These are phyloP conservation scores for Aphelenchoides bicaudatus DNA, from an alignment of 2,888 invertebrate species.

Conservation along the genomic window DNA sequence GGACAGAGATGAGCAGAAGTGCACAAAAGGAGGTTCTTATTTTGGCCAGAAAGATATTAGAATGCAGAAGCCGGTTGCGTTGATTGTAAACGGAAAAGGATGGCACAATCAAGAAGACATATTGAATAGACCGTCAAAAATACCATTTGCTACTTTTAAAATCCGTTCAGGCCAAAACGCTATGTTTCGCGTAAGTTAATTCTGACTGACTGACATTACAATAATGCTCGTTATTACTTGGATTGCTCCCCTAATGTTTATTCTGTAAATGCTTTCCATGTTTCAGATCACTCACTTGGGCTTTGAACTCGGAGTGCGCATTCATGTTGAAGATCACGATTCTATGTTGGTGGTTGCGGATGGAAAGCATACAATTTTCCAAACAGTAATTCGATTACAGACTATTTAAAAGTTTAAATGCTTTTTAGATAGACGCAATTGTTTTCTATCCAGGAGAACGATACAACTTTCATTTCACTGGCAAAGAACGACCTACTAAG, in stretches of 20 bases:
- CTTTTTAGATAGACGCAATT: slow-evolving; percentile 37
- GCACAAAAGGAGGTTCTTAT: not conserved
- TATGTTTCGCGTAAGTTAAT: too few relatives aligned
- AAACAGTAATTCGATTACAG: too few relatives aligned
- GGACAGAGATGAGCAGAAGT: slow-evolving; percentile 18
- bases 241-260: slow-evolving; percentile 1
- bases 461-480: slow-evolving; percentile 43
- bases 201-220: not conserved
- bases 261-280: slow-evolving; percentile 36
- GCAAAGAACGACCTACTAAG: slow-evolving; percentile 33
- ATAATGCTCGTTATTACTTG: slow-evolving; percentile 5
- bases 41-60: slow-evolving; percentile 1
- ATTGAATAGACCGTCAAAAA: slow-evolving; percentile 29
- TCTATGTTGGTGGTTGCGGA: slow-evolving; percentile 41
- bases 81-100: slow-evolving; percentile 49
- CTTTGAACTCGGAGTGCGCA: slow-evolving; percentile 39
- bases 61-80: slow-evolving; percentile 24
- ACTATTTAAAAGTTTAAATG: too few relatives aligned
- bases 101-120: slow-evolving; percentile 47
- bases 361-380: slow-evolving; percentile 23
- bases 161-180: slow-evolving; percentile 36
- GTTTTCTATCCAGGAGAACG: slow-evolving; percentile 51
- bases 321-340: slow-evolving; percentile 41
- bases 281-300: slow-evolving; percentile 49
- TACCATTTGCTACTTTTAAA: slow-evolving; percentile 43